phyloP scores from a whole-genome alignment of 2,888 invertebrate genomes.

The Phengaris alcon region DNA sequence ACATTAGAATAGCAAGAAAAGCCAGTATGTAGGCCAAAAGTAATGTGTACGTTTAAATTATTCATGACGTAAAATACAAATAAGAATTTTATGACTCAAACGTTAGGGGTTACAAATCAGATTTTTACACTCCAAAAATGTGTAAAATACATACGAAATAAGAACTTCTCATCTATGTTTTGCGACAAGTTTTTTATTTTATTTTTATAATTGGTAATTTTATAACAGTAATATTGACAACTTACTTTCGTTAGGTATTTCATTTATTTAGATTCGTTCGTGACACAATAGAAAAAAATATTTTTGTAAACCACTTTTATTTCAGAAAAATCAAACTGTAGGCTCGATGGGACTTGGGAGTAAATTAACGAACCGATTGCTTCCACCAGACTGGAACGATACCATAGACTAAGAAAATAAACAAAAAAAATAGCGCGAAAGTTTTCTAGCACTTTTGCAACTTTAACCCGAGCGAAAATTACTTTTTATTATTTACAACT shows the following conservation, averaged over 20 bases:
- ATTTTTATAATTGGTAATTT: too few relatives aligned
- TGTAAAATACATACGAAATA: neutral
- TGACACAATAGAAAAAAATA: neutral
- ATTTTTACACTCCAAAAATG: neutral
- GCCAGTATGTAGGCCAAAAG: neutral
- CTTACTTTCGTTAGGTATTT: too few relatives aligned
- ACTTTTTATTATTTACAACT: constrained; percentile 9
- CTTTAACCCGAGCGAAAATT: constrained; percentile 1
- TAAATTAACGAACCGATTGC: constrained; percentile 20
- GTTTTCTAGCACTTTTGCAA: constrained; percentile 2
- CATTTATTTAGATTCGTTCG: too few relatives aligned
- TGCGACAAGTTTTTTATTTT: neutral
- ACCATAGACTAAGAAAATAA: constrained; percentile 5
- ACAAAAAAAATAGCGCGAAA: neutral
- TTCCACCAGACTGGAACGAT: constrained; percentile 28
- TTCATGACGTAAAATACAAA: neutral
- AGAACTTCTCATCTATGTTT: neutral
- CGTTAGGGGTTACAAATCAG: neutral
- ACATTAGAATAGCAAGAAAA: constrained; percentile 21
- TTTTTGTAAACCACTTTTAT: neutral
- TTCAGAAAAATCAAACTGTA: constrained; percentile 2
- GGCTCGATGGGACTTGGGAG: neutral
- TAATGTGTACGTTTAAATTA: constrained; percentile 7
- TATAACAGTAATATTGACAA: too few relatives aligned
- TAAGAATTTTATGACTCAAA: neutral